A percentile compares a stretch with the other conserved stretches of the same genome.
These are phyloP conservation scores for Lasioglossum leucozonium DNA, from an alignment of 2,888 invertebrate genomes.

Conservation along the genomic window DNA sequence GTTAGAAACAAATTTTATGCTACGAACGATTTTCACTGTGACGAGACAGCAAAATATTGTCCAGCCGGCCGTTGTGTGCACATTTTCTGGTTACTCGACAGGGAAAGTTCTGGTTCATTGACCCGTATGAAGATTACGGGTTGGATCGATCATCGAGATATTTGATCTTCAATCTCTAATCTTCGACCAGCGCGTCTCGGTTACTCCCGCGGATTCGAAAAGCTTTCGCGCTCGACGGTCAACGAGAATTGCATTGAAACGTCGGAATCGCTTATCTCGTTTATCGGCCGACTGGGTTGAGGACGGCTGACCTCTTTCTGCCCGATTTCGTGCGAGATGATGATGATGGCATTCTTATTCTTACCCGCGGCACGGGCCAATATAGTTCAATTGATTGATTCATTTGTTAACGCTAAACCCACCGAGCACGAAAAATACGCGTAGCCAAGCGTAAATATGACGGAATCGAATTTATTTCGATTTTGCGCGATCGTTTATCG, in stretches of 20 bases:
- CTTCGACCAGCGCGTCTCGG: no score
- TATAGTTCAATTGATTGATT: neutral
- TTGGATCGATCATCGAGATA: neutral
- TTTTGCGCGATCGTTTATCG: no score
- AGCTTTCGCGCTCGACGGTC: neutral
- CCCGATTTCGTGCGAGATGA: slow-evolving; percentile 9
- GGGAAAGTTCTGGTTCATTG: slow-evolving; percentile 46
- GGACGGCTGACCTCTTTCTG: slow-evolving; percentile 36
- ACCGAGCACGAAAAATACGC: no score
- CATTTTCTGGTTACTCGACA: neutral
- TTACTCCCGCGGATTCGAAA: neutral
- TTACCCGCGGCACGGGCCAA: neutral
- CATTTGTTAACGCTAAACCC: no score
- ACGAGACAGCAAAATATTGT: neutral
- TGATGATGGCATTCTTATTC: neutral
- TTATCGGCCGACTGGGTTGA: slow-evolving; percentile 12
- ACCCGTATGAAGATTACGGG: slow-evolving; percentile 13
- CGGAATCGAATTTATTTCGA: no score
- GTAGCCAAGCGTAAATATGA: no score
- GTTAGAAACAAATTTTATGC: no score
- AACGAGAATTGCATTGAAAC: neutral
- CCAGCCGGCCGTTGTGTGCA: neutral
- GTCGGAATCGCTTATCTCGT: slow-evolving; percentile 13
- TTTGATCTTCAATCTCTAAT: neutral
- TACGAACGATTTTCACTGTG: no score